A percentile compares a stretch with the other conserved stretches of the same genome.
Conservation (phyloP, 2,888 invertebrate species). For the Branchipolynoe longqiensis region DNA sequence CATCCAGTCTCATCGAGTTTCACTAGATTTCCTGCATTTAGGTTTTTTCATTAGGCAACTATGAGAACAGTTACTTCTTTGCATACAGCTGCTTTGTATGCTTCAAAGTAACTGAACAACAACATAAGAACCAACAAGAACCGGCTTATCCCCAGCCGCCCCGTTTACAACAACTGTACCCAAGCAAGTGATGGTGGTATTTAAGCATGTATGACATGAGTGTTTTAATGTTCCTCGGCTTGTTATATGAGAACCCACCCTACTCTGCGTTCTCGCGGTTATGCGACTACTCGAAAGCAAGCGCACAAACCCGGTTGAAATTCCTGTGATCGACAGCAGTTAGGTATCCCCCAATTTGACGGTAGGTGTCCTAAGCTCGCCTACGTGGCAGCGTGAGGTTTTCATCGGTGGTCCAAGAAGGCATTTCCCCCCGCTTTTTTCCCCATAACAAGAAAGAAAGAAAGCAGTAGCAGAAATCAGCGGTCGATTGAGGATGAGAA, state of each 20-base stretch:
- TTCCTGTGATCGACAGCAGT: not conserved
- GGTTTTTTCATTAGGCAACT: constrained; percentile 24
- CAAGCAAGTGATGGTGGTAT: constrained; percentile 40
- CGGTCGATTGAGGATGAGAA: no score
- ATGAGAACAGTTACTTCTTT: constrained; percentile 6
- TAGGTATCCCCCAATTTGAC: not conserved
- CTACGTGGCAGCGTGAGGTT: constrained; percentile 25
- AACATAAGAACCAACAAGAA: no score
- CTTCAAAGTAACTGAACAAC: constrained; percentile 29
- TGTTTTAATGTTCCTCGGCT: constrained; percentile 49
- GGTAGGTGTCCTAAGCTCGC: constrained; percentile 4
- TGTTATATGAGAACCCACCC: constrained; percentile 24
- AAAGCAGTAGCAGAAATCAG: no score
- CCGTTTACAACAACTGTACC: no score
- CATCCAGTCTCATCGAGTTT: constrained; percentile 4
- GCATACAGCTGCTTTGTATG: not conserved
- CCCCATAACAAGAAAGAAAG: no score
- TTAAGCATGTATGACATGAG: constrained; percentile 49
- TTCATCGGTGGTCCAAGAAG: constrained; percentile 11
- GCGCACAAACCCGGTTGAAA: not conserved
- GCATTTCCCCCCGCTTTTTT: constrained; percentile 20
- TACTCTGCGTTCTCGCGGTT: not conserved
- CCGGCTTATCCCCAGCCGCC: no score
- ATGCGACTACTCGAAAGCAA: constrained; percentile 3
- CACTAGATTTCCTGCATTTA: constrained; percentile 31